These are phyloP conservation scores for Zapornia atra DNA, from an alignment of 2,113 vertebrate species.

Conservation along the genomic window DNA sequence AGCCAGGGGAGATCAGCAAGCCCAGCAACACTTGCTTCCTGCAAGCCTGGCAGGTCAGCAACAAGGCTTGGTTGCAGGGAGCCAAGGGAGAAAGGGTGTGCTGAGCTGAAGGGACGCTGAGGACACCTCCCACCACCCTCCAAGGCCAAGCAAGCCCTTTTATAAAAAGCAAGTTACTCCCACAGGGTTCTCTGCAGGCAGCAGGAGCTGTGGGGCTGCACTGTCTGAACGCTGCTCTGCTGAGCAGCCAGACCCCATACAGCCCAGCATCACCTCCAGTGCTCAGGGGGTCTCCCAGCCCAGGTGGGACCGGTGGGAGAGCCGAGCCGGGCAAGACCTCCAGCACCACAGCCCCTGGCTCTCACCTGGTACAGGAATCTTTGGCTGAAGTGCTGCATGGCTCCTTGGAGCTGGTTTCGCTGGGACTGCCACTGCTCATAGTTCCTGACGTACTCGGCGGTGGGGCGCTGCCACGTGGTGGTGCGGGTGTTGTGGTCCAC, in stretches of 20 bases:
- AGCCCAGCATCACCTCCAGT: not conserved
- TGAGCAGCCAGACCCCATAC: not conserved
- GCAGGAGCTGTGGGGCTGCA: not conserved
- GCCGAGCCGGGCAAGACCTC: not conserved
- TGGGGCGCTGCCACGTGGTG: slow-evolving; percentile 97
- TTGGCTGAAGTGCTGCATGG: slow-evolving; percentile 99
- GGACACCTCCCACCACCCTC: not conserved
- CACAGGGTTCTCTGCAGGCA: not conserved
- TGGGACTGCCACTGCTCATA: slow-evolving; percentile 98
- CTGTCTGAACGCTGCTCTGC: not conserved
- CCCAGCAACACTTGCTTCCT: fast-evolving
- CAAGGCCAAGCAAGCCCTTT: not conserved
- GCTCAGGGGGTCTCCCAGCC: fast-evolving
- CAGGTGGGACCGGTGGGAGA: not conserved
- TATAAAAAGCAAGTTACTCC: not conserved
- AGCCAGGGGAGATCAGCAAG: not conserved
- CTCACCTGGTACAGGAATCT: slow-evolving; percentile 97
- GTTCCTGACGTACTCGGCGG: slow-evolving; percentile 91
- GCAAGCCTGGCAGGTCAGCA: not conserved
- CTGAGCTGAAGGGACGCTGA: not conserved
- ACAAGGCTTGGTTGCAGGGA: not conserved
- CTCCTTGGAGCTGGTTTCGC: slow-evolving; percentile 93
- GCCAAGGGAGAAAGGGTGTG: not conserved
- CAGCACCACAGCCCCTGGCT: fast-evolving
- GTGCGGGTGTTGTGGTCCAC: slow-evolving; percentile 99